Conservation (phyloP, 2,888 invertebrate species). For the Alsophila aescularia region DNA sequence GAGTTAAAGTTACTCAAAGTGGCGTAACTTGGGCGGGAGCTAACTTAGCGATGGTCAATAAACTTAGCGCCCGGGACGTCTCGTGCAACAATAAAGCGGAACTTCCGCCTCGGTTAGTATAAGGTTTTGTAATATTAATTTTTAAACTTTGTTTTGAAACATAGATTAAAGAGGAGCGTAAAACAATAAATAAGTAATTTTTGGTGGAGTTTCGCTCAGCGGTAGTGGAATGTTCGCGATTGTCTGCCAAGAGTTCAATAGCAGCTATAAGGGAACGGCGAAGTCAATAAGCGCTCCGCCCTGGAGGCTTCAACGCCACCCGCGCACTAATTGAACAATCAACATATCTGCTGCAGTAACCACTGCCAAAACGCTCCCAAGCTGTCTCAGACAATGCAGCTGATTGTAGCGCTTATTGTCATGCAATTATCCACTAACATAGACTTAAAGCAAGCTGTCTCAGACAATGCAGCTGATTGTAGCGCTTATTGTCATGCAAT, state of each 20-base stretch:
- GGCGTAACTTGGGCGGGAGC: slow-evolving; percentile 63
- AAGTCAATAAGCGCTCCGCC: slow-evolving; percentile 55
- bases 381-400: slow-evolving; percentile 44
- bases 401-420: slow-evolving; percentile 35
- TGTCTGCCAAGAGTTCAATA: slow-evolving; percentile 73
- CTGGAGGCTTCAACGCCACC: slow-evolving; percentile 44
- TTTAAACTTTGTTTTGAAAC: slow-evolving; percentile 38
- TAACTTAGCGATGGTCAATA: slow-evolving; percentile 75
- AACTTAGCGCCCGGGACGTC: slow-evolving; percentile 64
- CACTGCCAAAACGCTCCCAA: slow-evolving; percentile 37
- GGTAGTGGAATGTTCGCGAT: slow-evolving; percentile 29
- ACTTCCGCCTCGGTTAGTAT: slow-evolving; percentile 57
- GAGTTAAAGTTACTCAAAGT: slow-evolving; percentile 76
- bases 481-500: slow-evolving; percentile 37
- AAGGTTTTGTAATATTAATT: slow-evolving; percentile 55
- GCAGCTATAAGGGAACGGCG: slow-evolving; percentile 40
- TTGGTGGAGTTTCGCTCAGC: slow-evolving; percentile 25
- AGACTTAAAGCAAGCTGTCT: slow-evolving; percentile 34
- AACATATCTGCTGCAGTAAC: slow-evolving; percentile 57
- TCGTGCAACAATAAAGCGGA: slow-evolving; percentile 63
- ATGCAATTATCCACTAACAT: slow-evolving; percentile 31
- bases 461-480: slow-evolving; percentile 43
- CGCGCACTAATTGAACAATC: slow-evolving; percentile 63
- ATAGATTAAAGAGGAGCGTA: slow-evolving; percentile 22
- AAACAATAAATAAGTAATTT: slow-evolving; percentile 5